A percentile compares a stretch with the other conserved stretches of the same genome.
phyloP scores from a whole-genome alignment of 2,797 vertebrate genomes.

The Rhadinocentrus ornatus region DNA sequence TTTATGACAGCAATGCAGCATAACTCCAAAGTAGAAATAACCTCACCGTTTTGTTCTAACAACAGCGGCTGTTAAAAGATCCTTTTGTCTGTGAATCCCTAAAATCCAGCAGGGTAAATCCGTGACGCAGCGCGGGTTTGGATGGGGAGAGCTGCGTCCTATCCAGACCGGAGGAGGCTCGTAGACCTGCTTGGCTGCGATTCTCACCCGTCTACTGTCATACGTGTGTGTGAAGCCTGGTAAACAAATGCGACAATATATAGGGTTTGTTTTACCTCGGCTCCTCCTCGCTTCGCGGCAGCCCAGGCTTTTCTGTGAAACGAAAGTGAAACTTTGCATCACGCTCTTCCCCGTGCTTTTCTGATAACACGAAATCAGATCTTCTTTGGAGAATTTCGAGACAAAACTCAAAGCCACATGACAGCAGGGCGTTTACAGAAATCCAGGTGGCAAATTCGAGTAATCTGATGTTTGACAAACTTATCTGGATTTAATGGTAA shows the following conservation, averaged over 20 bases:
- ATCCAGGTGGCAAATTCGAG: constrained; percentile 35
- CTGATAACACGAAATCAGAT: not conserved
- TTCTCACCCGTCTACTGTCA: not conserved
- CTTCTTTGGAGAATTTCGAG: constrained; percentile 9
- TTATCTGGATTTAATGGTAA: not conserved
- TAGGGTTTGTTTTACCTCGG: too few relatives aligned
- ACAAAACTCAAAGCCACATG: constrained; percentile 47
- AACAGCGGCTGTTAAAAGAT: constrained; percentile 17
- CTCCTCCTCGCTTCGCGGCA: not conserved
- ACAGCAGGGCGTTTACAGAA: constrained; percentile 50
- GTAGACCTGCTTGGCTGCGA: not conserved
- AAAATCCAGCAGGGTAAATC: constrained; percentile 22
- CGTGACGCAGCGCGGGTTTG: not conserved
- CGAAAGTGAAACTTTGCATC: constrained; percentile 59
- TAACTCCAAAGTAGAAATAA: not conserved
- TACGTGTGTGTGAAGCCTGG: not conserved
- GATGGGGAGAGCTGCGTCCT: not conserved
- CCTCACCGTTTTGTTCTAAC: constrained; percentile 65
- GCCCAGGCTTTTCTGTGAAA: not conserved
- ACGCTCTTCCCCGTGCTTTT: not conserved
- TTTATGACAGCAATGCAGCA: not conserved
- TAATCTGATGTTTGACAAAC: not conserved
- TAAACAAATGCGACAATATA: not conserved
- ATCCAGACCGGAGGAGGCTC: not conserved
- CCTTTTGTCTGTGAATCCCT: constrained; percentile 10